These are phyloP conservation scores for Rhagologus leucostigma DNA, from an alignment of 2,113 vertebrate species.

Conservation along the genomic window DNA sequence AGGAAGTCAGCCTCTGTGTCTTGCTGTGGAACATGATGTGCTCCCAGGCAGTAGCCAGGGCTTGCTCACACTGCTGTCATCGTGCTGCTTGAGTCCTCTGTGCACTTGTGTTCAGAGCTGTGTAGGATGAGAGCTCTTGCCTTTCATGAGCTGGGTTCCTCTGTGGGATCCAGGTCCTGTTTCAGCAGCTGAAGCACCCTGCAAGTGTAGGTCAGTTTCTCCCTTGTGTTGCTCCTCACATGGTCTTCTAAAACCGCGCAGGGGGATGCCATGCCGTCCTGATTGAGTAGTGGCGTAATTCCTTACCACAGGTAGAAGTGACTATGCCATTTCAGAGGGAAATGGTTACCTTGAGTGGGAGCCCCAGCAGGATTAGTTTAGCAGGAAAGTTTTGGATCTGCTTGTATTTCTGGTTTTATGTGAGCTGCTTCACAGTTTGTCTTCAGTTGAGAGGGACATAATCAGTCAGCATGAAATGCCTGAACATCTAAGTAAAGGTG, in stretches of 20 bases:
- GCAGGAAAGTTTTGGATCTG: background rate
- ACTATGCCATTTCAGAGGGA: background rate
- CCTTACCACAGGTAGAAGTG: background rate
- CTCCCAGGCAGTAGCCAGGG: background rate
- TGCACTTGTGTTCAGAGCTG: background rate
- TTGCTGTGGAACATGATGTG: background rate
- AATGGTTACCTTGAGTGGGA: background rate
- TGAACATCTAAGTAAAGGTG: background rate
- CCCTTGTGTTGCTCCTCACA: background rate
- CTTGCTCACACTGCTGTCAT: background rate
- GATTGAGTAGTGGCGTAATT: background rate
- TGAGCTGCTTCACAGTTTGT: background rate
- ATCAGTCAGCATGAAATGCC: background rate
- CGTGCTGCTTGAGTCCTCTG: rapidly evolving
- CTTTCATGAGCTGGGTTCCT: background rate
- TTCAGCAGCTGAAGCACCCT: background rate
- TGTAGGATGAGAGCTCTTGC: background rate
- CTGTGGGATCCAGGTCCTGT: rapidly evolving
- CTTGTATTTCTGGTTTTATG: background rate
- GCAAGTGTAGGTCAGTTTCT: background rate
- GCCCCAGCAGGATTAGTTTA: background rate
- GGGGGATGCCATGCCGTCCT: background rate
- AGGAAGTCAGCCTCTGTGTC: background rate
- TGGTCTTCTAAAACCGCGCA: background rate
- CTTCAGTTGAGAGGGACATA: background rate